Evolutionary conservation across 2,888 invertebrate genomes (phyloP), one percentile per base, ranked within the genome.

Genomic region (Diaphora mendica): DNA sequence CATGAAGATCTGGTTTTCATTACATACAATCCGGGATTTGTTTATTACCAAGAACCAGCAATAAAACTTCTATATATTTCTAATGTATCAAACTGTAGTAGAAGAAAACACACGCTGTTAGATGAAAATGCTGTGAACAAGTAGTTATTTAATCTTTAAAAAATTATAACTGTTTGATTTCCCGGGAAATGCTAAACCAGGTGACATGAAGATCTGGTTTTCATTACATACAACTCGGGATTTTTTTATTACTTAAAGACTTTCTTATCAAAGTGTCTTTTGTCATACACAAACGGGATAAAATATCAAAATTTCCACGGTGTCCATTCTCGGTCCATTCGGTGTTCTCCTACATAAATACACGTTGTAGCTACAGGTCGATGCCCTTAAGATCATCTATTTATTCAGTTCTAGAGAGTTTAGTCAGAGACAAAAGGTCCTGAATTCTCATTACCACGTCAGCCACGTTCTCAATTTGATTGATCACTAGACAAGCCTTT

Each of bases 401-500:
- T 39, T 59, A 69, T 62, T 30, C 55, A 69, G 26, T 62, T 55
- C 33, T 72, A 39, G 30, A 62, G 26, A 62, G 30, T 62, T 62
- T 17, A 67, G 42, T 67, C 62, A 44, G 39, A 59, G 35, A 69
- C 68, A 64, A 70, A 70, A 67, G 67, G 64, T 20, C 70, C 67
- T 68, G 67, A 71, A 72, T 70, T 33, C 68, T 67, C 70, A 70
- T 70, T 66, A 78, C 69, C n/a, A 59, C 68, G 30, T 70, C 70
- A 23, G 62, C 55, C 39, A 70, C 42, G 59, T 48, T 74, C 64
- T 66, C 67, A 74, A 82, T 82, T 68, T 74, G 74, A 71, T 74
- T 74, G 74, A 74, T 74, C 71, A 74, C 64, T 55, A n/a, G 39
- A 71, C 73, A 78, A 77, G 68, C 62, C 73, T 75, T 85, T 73